Evolutionary conservation across 1,140 invertebrate genomes (phyloP), one percentile per base, ranked within the genome.

Genomic region (Orchesella cincta): DNA sequence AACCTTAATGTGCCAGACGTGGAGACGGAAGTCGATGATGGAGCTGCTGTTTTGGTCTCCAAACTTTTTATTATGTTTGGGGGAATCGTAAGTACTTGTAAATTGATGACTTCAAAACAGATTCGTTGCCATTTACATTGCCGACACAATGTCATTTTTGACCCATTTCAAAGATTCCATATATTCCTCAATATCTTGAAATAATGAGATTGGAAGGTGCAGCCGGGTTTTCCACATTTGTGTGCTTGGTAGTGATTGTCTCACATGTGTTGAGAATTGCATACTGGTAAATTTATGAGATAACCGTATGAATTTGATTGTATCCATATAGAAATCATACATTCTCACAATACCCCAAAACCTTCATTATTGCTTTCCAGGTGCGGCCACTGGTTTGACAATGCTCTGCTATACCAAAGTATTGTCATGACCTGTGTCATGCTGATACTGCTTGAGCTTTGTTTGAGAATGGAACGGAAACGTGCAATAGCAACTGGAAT

Each of bases 211-310:
- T 85, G 2, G 82, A 84, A 74, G 88, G 88, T 82, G 85, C 87
- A 34, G 85, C 87, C 54, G 89, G 89, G 1, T 90, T 90, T 83
- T 90, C 89, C 1, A 83, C 86, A 14, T 88, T 87, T 80, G 89
- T 90, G 20, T 90, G 89, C 81, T 82, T 90, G 1, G 86, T 86
- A n/a, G 82, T 90, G 28, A 83, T 90, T 46, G 83, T 89, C 36
- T 88, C 89, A 39, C 90, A 89, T 79, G 88, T 88, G 70, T 83
- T 90, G 18, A 83, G 89, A 73, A 89, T 90, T 72, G 82, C 88
- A 75, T 90, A 90, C 83, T 90, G 89, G 89, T 90, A 76, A 83
- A 84, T 82, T 54, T 36, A 33, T 14, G 14, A 26, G 8, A 57
- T n/a, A 57, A 23, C 23, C 5, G 23, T 23, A 57, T 23, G 52